Conservation (phyloP, 2,797 vertebrate genomes). For the Pangasius macronema region DNA sequence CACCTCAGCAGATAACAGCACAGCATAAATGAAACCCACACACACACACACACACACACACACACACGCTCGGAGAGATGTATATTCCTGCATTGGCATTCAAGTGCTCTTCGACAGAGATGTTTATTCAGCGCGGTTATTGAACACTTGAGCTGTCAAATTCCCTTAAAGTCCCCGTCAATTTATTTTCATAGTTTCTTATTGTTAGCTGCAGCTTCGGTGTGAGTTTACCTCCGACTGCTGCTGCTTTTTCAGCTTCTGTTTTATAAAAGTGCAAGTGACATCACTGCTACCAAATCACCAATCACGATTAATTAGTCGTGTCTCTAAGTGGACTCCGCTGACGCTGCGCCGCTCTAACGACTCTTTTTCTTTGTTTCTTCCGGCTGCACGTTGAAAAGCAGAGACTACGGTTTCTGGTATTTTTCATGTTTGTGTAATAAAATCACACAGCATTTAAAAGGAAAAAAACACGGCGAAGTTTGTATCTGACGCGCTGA, state of each 20-base stretch:
- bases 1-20: conserved; percentile 23
- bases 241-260: background rate
- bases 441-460: background rate
- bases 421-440: background rate
- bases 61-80: conserved; percentile 1
- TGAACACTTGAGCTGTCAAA: conserved; percentile 14
- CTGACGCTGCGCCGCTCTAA: background rate
- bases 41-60: conserved; percentile 20
- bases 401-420: too few species aligned
- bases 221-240: background rate
- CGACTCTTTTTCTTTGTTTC: background rate
- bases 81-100: conserved; percentile 2
- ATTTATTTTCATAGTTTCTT: background rate
- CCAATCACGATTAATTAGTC: background rate
- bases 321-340: background rate
- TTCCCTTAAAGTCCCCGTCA: conserved; percentile 1
- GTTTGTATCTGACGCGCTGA: background rate
- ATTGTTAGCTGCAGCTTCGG: background rate
- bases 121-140: conserved; percentile 28
- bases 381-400: background rate
- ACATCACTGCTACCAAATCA: background rate
- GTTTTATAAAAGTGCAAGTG: background rate
- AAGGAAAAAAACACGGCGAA: background rate
- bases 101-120: background rate
- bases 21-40: conserved; percentile 10